Percentiles rank a stretch among this genome's conserved stretches.
Evolutionary conservation across 2,888 invertebrate species (phyloP).

Genomic region (Conomelus anceps): DNA sequence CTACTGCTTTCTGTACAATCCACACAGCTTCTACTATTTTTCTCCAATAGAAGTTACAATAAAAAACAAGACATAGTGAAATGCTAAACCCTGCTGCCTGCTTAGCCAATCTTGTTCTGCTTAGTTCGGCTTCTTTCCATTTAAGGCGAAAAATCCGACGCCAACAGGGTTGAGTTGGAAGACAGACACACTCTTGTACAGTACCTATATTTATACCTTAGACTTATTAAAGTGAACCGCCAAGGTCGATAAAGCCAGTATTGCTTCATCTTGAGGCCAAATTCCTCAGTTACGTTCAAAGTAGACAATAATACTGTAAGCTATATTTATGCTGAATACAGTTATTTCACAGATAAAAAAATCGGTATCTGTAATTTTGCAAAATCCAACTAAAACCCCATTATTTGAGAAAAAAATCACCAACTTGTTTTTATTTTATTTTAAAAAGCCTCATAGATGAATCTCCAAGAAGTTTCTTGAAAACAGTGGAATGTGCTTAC

Average conservation of each 20-base stretch:
- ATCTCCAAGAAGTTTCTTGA: no score
- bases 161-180: background rate
- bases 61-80: background rate
- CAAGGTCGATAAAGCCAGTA: background rate
- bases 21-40: background rate
- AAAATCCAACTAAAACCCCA: background rate
- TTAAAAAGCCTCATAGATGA: no score
- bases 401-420: background rate
- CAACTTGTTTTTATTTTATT: no score
- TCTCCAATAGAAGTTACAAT: background rate
- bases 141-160: background rate
- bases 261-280: background rate
- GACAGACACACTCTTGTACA: background rate
- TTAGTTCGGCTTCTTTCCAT: background rate
- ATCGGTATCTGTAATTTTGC: background rate
- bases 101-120: background rate
- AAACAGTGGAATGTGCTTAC: no score
- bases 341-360: background rate
- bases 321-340: background rate
- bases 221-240: background rate
- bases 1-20: background rate
- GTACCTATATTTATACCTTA: background rate
- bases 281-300: background rate
- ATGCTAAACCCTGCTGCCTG: background rate
- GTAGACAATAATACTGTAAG: no score